Evolutionary conservation across 2,888 invertebrate species (phyloP).

Genomic region (Clepsis dumicolana): DNA sequence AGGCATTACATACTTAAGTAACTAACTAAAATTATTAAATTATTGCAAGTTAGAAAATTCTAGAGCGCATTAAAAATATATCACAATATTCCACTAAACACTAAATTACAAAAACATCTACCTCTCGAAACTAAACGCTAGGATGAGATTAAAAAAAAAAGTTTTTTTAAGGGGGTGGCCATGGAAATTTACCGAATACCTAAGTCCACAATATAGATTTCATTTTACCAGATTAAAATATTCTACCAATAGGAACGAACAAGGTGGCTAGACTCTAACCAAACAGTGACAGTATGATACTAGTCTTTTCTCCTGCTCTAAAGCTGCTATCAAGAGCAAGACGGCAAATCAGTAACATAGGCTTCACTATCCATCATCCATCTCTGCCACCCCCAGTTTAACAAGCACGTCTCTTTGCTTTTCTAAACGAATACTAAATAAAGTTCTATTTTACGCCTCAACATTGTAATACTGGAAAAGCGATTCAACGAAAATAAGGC

Average conservation of each 20-base stretch:
- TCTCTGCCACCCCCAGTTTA: slow-evolving; percentile 34
- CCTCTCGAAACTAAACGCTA: slow-evolving; percentile 48
- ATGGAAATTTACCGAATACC: neutral
- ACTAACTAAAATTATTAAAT: slow-evolving; percentile 37
- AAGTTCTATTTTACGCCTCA: slow-evolving; percentile 60
- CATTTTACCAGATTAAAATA: slow-evolving; percentile 11
- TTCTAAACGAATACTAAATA: slow-evolving; percentile 47
- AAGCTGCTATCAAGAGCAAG: neutral
- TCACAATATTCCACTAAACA: slow-evolving; percentile 47
- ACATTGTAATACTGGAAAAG: slow-evolving; percentile 73
- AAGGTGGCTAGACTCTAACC: neutral
- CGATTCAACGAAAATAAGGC: slow-evolving; percentile 48
- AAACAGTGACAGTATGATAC: neutral
- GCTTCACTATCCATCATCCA: slow-evolving; percentile 18
- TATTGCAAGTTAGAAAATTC: slow-evolving; percentile 49
- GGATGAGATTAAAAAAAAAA: slow-evolving; percentile 50
- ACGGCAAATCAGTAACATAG: neutral
- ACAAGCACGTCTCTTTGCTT: slow-evolving; percentile 47
- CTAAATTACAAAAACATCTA: slow-evolving; percentile 45
- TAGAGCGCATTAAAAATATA: slow-evolving; percentile 54
- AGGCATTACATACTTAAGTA: slow-evolving; percentile 33
- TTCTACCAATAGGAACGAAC: slow-evolving; percentile 36
- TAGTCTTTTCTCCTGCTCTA: neutral
- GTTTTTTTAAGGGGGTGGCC: slow-evolving; percentile 32
- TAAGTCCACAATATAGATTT: slow-evolving; percentile 11